phyloP scores from a whole-genome alignment of 2,888 invertebrate genomes.

The Metacarcinus magister region DNA sequence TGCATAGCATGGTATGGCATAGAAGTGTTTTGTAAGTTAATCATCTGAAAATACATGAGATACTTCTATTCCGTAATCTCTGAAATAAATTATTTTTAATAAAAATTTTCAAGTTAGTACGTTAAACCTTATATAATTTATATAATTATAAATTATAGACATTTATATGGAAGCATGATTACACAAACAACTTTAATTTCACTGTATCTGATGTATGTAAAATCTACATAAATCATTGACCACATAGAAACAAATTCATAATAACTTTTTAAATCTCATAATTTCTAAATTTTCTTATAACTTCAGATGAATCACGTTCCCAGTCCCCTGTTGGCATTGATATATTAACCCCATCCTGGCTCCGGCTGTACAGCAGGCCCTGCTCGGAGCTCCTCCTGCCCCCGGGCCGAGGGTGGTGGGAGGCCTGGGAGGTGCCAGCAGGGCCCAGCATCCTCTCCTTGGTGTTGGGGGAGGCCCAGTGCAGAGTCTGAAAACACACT shows the following conservation, averaged over 20 bases:
- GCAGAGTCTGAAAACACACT: constrained; percentile 90
- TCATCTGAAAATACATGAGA: background rate
- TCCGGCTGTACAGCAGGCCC: constrained; percentile 85
- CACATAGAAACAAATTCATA: constrained; percentile 56
- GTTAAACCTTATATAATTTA: background rate
- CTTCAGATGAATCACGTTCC: constrained; percentile 82
- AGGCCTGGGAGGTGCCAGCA: constrained; percentile 92
- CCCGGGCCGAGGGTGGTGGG: constrained; percentile 84
- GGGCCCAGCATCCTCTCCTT: constrained; percentile 93
- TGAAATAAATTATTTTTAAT: background rate
- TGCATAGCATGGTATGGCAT: background rate
- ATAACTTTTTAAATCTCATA: constrained; percentile 91
- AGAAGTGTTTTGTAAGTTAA: background rate
- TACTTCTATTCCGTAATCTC: background rate
- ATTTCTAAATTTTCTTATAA: constrained; percentile 86
- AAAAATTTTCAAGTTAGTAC: background rate
- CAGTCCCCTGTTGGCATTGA: constrained; percentile 80
- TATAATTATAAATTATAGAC: background rate
- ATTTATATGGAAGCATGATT: constrained; percentile 1
- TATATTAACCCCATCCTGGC: constrained; percentile 76
- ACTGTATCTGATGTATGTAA: background rate
- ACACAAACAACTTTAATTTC: background rate
- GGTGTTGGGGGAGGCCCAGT: constrained; percentile 95
- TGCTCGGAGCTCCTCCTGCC: constrained; percentile 84
- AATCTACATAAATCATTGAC: constrained; percentile 74